These are phyloP conservation scores for Eulemur coronatus DNA, from an alignment of 2,797 vertebrate genomes.

Conservation along the genomic window DNA sequence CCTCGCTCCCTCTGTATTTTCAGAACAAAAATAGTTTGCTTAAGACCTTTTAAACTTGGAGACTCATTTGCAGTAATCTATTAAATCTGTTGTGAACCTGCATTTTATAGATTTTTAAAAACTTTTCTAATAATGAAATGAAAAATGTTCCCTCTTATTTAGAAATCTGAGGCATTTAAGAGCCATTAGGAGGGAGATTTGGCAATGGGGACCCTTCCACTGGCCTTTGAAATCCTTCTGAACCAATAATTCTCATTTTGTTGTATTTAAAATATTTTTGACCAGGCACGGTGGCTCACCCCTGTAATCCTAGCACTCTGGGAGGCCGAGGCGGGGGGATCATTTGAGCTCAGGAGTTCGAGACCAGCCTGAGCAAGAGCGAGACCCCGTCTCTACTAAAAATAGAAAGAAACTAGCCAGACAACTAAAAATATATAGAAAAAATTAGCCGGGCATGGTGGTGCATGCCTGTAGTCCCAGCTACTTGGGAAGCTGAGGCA, in stretches of 20 bases:
- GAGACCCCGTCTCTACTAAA: no score
- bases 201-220: neutral
- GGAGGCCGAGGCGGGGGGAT: no score
- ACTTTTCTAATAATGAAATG: neutral
- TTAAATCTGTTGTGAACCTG: slow-evolving; percentile 1
- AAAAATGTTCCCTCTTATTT: neutral
- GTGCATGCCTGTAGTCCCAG: no score
- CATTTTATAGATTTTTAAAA: neutral
- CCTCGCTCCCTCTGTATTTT: neutral
- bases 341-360: no score
- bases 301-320: no score
- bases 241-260: neutral
- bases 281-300: no score
- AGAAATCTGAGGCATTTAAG: neutral
- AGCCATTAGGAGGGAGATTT: neutral
- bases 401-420: no score
- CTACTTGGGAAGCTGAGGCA: no score
- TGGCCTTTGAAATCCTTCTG: neutral
- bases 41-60: neutral
- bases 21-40: neutral
- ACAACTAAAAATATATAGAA: no score
- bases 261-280: slow-evolving; percentile 18
- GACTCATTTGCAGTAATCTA: neutral
- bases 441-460: no score
- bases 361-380: no score